Evolutionary conservation across 2,797 vertebrate species (phyloP).

Genomic region (Trematomus bernacchii): DNA sequence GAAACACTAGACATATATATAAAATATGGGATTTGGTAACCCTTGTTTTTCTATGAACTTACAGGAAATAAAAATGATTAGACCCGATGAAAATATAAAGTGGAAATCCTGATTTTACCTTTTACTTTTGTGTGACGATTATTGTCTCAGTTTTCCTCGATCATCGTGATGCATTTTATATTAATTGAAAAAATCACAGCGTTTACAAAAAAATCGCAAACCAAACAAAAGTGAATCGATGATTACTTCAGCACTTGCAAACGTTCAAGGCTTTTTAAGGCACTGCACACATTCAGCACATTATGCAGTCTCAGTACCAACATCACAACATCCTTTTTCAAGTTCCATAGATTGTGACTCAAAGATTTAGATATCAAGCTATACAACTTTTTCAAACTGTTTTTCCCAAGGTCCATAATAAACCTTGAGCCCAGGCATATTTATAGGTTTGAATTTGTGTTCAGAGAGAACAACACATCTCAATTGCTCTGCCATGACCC

Average conservation of each 20-base stretch:
- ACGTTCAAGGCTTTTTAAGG: background rate
- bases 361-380: background rate
- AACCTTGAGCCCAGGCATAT: constrained; percentile 1
- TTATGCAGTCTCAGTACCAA: background rate
- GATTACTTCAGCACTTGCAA: too few species aligned
- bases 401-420: constrained; percentile 4
- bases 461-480: constrained; percentile 10
- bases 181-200: background rate
- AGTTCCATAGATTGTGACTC: background rate
- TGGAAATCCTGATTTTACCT: too few species aligned
- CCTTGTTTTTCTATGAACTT: background rate
- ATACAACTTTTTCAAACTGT: background rate
- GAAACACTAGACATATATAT: too few species aligned
- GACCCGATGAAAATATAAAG: background rate
- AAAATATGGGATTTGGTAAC: too few species aligned
- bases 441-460: constrained; percentile 18
- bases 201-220: background rate
- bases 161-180: background rate
- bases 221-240: too few species aligned
- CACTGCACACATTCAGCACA: background rate
- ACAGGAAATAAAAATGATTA: too few species aligned
- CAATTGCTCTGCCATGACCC: constrained; percentile 16
- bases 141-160: background rate
- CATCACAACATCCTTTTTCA: background rate
- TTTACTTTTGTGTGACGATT: too few species aligned